Evolutionary conservation across 2,797 vertebrate genomes (phyloP).

Genomic region (Erithacus rubecula): DNA sequence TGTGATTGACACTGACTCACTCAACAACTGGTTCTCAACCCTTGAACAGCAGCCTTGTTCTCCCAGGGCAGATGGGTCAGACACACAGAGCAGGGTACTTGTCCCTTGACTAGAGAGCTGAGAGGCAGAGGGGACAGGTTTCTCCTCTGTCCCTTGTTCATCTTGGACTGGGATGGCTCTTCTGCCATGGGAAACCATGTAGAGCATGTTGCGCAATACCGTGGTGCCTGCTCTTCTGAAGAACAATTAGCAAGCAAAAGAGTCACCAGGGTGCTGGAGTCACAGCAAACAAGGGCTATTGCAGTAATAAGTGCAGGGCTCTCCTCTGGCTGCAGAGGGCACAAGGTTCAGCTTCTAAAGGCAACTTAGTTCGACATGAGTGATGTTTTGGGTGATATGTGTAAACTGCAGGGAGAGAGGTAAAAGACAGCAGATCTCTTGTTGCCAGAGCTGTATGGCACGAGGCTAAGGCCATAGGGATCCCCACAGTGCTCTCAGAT

Average conservation of each 20-base stretch:
- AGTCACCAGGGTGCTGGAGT: neutral
- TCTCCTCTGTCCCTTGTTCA: neutral
- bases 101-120: neutral
- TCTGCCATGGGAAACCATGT: neutral
- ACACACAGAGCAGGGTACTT: neutral
- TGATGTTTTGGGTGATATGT: neutral
- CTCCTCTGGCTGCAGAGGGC: neutral
- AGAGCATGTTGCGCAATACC: neutral
- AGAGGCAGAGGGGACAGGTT: neutral
- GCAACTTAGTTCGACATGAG: neutral
- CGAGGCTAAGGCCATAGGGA: neutral
- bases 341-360: neutral
- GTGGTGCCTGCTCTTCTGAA: neutral
- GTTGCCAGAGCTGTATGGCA: neutral
- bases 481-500: neutral
- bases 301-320: neutral
- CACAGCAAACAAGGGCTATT: neutral
- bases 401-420: neutral
- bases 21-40: conserved; percentile 20
- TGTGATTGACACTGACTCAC: conserved; percentile 53
- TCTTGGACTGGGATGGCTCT: neutral
- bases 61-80: neutral
- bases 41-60: conserved; percentile 18
- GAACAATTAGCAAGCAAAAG: neutral
- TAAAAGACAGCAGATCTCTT: neutral